phyloP scores from a whole-genome alignment of 2,113 vertebrate genomes.

The Catharus bicknelli region DNA sequence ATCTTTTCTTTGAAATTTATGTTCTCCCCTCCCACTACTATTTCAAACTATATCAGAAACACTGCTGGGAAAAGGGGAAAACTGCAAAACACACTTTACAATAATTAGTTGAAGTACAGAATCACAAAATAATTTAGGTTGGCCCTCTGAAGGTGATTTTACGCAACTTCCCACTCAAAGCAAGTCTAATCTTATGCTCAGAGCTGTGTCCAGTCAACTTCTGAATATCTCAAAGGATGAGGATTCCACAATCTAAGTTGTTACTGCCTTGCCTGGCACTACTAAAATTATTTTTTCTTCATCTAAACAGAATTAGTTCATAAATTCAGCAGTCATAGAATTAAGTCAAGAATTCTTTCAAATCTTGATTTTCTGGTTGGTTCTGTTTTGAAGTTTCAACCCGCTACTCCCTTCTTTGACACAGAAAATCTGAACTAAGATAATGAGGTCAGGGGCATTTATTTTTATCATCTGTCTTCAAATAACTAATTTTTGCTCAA shows the following conservation, averaged over 20 bases:
- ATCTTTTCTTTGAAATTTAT: neutral
- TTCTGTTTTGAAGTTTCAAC: neutral
- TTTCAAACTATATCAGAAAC: neutral
- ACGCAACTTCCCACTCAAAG: neutral
- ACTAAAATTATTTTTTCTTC: neutral
- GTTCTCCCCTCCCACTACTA: neutral
- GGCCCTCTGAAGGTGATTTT: neutral
- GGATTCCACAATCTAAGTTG: neutral
- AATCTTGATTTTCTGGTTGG: neutral
- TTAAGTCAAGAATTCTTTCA: neutral
- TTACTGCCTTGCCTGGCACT: neutral
- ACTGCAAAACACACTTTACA: neutral
- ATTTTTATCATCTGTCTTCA: neutral
- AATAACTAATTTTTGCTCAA: neutral
- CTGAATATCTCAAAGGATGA: neutral
- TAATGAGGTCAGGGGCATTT: neutral
- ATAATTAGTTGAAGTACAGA: neutral
- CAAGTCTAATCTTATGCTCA: neutral
- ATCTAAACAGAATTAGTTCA: neutral
- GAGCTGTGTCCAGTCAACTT: neutral
- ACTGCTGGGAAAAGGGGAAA: accelerated
- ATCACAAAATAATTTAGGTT: neutral
- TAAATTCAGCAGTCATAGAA: neutral
- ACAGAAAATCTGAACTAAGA: neutral
- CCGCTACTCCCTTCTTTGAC: neutral